These are phyloP conservation scores for Caenorhabditis japonica DNA, from an alignment of 2,888 invertebrate species.

Conservation along the genomic window DNA sequence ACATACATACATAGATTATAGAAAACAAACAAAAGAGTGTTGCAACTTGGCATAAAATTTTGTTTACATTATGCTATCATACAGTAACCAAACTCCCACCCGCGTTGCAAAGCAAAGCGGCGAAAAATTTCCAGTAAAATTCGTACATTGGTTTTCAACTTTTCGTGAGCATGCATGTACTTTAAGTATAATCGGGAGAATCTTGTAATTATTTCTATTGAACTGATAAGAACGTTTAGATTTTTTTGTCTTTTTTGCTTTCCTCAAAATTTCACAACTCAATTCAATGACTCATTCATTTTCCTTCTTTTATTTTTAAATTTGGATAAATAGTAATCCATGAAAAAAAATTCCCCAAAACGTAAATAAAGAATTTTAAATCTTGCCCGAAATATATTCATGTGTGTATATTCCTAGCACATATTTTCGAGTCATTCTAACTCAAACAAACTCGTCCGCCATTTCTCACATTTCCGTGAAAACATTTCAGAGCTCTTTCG, in stretches of 20 bases:
- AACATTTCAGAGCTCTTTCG: constrained; percentile 42
- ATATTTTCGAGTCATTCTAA: too few species aligned
- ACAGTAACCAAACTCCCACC: too few species aligned
- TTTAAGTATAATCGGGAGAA: constrained; percentile 43
- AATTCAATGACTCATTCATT: constrained; percentile 21
- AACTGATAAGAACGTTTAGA: constrained; percentile 34
- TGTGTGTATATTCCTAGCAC: too few species aligned
- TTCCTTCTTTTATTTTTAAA: neutral
- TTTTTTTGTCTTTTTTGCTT: constrained; percentile 13
- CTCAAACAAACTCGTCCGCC: neutral
- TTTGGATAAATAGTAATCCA: too few species aligned
- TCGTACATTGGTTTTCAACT: constrained; percentile 30
- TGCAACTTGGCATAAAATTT: too few species aligned
- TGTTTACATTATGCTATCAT: too few species aligned
- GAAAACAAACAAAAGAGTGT: too few species aligned
- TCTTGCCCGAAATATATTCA: too few species aligned
- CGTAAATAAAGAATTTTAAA: too few species aligned
- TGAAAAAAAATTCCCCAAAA: too few species aligned
- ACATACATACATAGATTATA: neutral
- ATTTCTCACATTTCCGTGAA: constrained; percentile 1
- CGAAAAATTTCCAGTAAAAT: too few species aligned
- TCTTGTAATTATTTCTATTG: constrained; percentile 34
- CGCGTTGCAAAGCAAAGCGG: too few species aligned
- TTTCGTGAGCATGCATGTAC: constrained; percentile 20
- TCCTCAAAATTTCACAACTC: constrained; percentile 6